Evolutionary conservation across 2,113 vertebrate genomes (phyloP).

Genomic region (Pithys albifrons): DNA sequence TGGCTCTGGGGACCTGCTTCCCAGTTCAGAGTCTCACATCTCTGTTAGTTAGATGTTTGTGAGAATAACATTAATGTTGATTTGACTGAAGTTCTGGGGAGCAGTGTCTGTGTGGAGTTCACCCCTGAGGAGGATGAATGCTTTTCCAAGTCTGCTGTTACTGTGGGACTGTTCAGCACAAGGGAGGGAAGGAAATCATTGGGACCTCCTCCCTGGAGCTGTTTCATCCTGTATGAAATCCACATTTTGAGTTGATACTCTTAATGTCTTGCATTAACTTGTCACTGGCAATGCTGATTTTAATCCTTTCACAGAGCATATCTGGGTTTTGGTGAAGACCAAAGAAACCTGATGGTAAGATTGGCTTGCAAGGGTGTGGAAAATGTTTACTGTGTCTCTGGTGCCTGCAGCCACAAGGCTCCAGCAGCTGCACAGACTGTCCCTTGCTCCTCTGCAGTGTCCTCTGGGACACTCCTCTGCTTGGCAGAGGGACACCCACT

Average conservation of each 20-base stretch:
- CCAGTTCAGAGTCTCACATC: background rate
- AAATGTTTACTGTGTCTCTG: conserved; percentile 10
- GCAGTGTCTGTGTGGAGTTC: background rate
- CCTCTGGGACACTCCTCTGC: background rate
- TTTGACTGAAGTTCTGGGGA: background rate
- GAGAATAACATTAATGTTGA: background rate
- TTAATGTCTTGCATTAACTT: background rate
- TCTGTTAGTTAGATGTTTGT: background rate
- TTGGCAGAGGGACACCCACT: background rate
- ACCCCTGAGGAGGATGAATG: background rate
- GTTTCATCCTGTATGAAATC: background rate
- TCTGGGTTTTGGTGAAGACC: background rate
- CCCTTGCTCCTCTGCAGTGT: background rate
- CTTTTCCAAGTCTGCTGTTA: background rate
- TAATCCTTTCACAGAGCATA: background rate
- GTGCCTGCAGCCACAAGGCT: background rate
- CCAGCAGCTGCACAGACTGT: background rate
- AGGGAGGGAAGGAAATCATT: background rate
- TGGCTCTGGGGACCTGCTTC: background rate
- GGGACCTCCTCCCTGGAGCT: background rate
- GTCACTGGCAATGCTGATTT: background rate
- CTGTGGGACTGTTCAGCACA: background rate
- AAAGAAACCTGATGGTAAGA: background rate
- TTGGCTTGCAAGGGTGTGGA: background rate
- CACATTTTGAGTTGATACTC: background rate